Percentiles rank a stretch among this genome's conserved stretches.
Evolutionary conservation across 2,113 vertebrate species (phyloP).

Genomic region (Coptodon rendalli): DNA sequence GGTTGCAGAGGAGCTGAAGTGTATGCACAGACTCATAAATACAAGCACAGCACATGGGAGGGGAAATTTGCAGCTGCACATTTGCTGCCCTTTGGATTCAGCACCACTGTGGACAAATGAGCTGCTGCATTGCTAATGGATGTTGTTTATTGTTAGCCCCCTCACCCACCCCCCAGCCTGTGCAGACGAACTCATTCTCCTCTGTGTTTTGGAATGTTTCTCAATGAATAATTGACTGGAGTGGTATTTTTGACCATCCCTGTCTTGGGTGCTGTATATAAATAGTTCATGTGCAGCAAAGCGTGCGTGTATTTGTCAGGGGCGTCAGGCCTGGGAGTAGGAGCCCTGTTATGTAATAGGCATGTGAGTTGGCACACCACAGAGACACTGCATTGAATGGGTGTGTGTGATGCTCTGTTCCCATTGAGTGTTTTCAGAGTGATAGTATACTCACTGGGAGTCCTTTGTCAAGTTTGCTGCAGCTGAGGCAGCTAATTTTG

Average conservation of each 20-base stretch:
- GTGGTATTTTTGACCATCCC: slow-evolving; percentile 56
- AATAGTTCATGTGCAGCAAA: slow-evolving; percentile 73
- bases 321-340: slow-evolving; percentile 50
- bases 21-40: slow-evolving; percentile 59
- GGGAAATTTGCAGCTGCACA: background rate
- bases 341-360: slow-evolving; percentile 72
- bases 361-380: slow-evolving; percentile 69
- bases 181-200: background rate
- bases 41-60: slow-evolving; percentile 31
- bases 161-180: background rate
- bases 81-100: background rate
- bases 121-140: slow-evolving; percentile 25
- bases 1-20: slow-evolving; percentile 57
- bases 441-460: slow-evolving; percentile 39
- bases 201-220: slow-evolving; percentile 60
- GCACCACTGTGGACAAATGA: slow-evolving; percentile 1
- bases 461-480: slow-evolving; percentile 35
- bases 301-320: slow-evolving; percentile 64
- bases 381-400: slow-evolving; percentile 60
- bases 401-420: slow-evolving; percentile 43
- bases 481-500: slow-evolving; percentile 22
- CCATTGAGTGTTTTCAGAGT: slow-evolving; percentile 57
- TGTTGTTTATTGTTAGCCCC: slow-evolving; percentile 34
- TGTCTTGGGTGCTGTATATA: slow-evolving; percentile 63
- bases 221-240: slow-evolving; percentile 68